A percentile compares a stretch with the other conserved stretches of the same genome.
Conservation (phyloP, 1,140 invertebrate genomes). For the Zophobas atratus region DNA sequence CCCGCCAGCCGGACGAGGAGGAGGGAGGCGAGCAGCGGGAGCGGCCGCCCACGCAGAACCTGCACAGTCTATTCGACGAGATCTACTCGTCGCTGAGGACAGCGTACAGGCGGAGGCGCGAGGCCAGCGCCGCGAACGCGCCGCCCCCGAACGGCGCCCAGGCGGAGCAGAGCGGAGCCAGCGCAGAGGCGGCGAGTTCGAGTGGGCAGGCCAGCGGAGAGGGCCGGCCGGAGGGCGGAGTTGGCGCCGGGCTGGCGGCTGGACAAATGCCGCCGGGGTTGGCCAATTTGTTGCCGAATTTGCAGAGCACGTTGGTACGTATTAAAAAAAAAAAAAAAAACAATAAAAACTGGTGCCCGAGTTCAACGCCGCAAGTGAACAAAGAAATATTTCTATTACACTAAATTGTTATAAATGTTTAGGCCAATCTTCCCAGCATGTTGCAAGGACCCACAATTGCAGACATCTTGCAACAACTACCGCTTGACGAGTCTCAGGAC, state of each 20-base stretch:
- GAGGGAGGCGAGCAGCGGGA: conserved; percentile 46
- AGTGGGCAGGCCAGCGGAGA: background rate
- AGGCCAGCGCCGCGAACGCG: background rate
- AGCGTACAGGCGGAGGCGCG: conserved; percentile 14
- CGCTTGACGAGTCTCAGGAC: conserved; percentile 63
- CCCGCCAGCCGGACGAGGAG: background rate
- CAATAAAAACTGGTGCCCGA: background rate
- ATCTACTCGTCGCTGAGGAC: conserved; percentile 34
- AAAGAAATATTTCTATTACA: too few species aligned
- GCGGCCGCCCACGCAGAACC: conserved; percentile 50
- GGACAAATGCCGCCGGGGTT: conserved; percentile 12
- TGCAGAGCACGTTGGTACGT: conserved; percentile 12
- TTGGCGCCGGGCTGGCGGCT: background rate
- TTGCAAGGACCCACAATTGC: conserved; percentile 66
- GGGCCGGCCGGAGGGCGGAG: conserved; percentile 12
- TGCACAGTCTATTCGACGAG: conserved; percentile 37
- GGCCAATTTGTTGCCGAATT: background rate
- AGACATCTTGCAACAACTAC: conserved; percentile 67
- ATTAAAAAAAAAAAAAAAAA: too few species aligned
- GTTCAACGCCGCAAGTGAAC: background rate
- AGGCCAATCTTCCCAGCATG: conserved; percentile 33
- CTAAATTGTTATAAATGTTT: background rate
- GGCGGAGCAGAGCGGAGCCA: background rate
- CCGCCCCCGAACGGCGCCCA: background rate
- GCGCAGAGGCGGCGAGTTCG: background rate